Evolutionary conservation across 2,113 vertebrate genomes (phyloP), one percentile per base, ranked within the genome.

Genomic region (human): DNA sequence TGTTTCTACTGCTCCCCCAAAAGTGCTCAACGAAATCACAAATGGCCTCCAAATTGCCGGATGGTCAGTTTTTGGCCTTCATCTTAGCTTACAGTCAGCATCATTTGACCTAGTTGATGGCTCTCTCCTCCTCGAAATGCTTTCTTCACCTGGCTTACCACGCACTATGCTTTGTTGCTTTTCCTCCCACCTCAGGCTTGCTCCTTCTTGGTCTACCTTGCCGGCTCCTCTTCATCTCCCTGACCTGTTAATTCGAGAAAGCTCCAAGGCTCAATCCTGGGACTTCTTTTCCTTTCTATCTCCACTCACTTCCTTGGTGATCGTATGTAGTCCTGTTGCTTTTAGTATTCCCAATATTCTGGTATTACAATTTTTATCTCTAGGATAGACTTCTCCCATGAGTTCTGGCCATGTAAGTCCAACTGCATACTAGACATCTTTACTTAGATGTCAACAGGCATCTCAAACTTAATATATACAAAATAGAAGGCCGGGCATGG

Each of bases 171-270:
- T 1, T 81, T 38, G 18, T 59, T 76, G 48, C 50, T 84, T 89
- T 85, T 64, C 72, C 43, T 93, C 55, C 86, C 64, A 50, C 22
- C 22, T 66, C 48, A 78, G 30, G 32, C 13, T 40, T 95, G 13
- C 6, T 75, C 40, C 57, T 73, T 57, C 13, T 64, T 85, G 35
- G 79, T 92, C 23, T 86, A 32, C 14, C 35, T 17, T 45, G 18
- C 22, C 18, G 16, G 8, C 17, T 94, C 27, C 7, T 89, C 32
- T 89, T 86, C 52, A 59, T 68, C 8, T 82, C 64, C 59, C 55
- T 32, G 16, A 89, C n/a, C 45, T 89, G 72, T 85, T 80, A 89
- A 59, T 94, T 95, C 8, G 87, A 48, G 61, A 73, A 82, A 94
- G 80, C 30, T 22, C 35, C 52, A 78, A 76, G 52, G 18, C 64